Evolutionary conservation across 2,888 invertebrate species (phyloP).

Genomic region (Chromoteleia sp.): DNA sequence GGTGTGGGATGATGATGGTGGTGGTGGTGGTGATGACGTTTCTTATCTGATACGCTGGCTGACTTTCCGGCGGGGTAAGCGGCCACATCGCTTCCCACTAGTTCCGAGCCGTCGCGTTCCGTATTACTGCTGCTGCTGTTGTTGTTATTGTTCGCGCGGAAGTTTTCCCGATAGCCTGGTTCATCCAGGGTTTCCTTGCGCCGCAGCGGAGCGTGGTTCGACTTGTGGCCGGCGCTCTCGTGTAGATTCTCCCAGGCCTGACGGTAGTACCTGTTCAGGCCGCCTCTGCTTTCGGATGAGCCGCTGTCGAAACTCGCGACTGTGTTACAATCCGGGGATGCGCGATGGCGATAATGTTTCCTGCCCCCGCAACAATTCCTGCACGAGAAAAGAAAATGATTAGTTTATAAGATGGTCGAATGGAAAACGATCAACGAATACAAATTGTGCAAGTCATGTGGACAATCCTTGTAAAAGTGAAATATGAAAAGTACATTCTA

Average conservation of each 20-base stretch:
- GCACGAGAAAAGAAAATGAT: conserved; percentile 7
- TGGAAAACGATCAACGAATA: neutral
- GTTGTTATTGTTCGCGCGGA: conserved; percentile 75
- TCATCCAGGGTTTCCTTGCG: conserved; percentile 91
- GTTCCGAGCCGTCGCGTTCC: conserved; percentile 89
- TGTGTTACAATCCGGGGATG: conserved; percentile 95
- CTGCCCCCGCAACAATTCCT: conserved; percentile 90
- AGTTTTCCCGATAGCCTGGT: conserved; percentile 85
- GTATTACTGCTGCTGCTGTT: conserved; percentile 76
- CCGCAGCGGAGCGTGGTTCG: conserved; percentile 87
- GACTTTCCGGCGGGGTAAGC: conserved; percentile 84
- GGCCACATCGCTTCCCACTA: conserved; percentile 89
- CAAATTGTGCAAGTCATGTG: conserved; percentile 35
- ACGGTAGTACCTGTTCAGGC: conserved; percentile 94
- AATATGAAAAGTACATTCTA: too few relatives aligned
- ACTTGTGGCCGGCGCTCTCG: conserved; percentile 90
- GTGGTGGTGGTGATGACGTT: conserved; percentile 91
- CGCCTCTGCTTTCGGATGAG: conserved; percentile 92
- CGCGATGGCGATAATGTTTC: conserved; percentile 95
- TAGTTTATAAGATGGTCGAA: neutral
- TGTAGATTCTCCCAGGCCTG: conserved; percentile 97
- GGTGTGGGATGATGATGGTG: conserved; percentile 85
- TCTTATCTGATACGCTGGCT: conserved; percentile 86
- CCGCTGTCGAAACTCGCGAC: conserved; percentile 96
- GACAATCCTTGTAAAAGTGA: conserved; percentile 12